These are phyloP conservation scores for Amazona guildingii DNA, from an alignment of 2,113 vertebrate species.

Conservation along the genomic window DNA sequence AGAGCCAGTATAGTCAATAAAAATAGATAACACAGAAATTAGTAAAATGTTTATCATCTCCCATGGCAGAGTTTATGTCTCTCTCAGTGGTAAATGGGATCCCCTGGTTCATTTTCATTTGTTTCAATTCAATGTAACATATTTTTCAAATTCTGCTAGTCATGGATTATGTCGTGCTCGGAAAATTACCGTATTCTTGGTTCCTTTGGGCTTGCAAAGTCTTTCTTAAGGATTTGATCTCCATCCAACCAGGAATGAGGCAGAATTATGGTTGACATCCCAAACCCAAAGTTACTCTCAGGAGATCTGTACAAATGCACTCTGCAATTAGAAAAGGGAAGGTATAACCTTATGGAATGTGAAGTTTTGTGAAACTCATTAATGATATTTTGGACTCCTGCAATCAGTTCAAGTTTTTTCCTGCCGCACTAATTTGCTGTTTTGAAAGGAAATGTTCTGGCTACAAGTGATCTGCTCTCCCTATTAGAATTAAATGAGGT, in stretches of 20 bases:
- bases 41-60: neutral
- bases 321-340: neutral
- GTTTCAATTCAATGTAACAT: neutral
- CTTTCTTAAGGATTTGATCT: neutral
- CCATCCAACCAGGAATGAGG: neutral
- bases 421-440: neutral
- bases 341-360: neutral
- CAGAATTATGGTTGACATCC: neutral
- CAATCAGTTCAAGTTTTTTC: neutral
- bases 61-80: neutral
- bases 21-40: neutral
- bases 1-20: neutral
- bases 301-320: neutral
- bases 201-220: neutral
- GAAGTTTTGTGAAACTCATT: conserved; percentile 9
- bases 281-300: conserved; percentile 27
- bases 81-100: neutral
- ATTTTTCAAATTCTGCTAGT: neutral
- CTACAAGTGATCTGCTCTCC: neutral
- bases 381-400: neutral
- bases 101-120: neutral
- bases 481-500: neutral
- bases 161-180: neutral
- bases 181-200: conserved; percentile 17
- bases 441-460: neutral